phyloP scores from a whole-genome alignment of 1,140 invertebrate species.

The Trichomalopsis sarcophagae region DNA sequence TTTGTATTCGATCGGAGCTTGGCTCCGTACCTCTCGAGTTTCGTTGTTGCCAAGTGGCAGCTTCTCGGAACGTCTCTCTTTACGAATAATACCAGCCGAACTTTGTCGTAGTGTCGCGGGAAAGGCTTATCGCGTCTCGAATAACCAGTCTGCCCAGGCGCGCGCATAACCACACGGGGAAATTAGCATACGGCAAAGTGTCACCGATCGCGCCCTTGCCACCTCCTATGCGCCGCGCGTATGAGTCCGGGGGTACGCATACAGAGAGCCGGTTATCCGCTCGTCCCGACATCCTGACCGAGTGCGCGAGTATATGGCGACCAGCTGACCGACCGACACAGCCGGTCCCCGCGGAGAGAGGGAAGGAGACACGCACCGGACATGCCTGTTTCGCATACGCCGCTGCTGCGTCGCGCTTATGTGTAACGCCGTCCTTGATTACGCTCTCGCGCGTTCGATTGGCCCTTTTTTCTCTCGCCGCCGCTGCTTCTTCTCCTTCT shows the following conservation, averaged over 20 bases:
- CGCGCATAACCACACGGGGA: background rate
- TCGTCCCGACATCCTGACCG: constrained; percentile 38
- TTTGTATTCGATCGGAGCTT: background rate
- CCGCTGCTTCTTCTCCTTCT: background rate
- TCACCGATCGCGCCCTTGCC: background rate
- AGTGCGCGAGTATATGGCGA: background rate
- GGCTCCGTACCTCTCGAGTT: no score
- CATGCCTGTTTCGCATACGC: constrained; percentile 8
- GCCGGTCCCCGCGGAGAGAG: background rate
- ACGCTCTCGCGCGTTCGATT: background rate
- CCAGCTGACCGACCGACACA: constrained; percentile 2
- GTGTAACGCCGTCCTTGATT: constrained; percentile 21
- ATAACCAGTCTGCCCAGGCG: no score
- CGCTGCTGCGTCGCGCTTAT: background rate
- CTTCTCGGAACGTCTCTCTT: no score
- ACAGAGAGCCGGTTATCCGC: constrained; percentile 30
- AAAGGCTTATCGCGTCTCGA: no score
- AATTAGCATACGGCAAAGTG: background rate
- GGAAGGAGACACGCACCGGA: background rate
- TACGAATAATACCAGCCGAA: no score
- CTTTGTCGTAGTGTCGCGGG: no score
- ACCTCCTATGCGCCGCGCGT: no score
- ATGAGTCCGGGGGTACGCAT: background rate
- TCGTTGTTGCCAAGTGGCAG: no score
- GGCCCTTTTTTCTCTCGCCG: background rate